Evolutionary conservation across 2,797 vertebrate species (phyloP).

Genomic region (Tokudaia muenninki): DNA sequence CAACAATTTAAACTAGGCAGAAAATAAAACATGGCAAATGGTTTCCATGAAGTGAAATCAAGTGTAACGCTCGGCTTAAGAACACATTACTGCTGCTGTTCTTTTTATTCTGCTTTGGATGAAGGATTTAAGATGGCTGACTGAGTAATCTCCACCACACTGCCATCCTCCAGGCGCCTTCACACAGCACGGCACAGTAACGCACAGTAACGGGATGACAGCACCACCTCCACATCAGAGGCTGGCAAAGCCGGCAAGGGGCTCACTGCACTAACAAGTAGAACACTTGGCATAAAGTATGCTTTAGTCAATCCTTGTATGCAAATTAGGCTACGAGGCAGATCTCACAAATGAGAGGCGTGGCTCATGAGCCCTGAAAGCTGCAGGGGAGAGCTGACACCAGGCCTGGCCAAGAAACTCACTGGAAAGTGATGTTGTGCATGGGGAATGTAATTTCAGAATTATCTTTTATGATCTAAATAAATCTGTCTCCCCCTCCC

Average conservation of each 20-base stretch:
- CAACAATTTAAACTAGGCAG: slow-evolving; percentile 78
- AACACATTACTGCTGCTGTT: slow-evolving; percentile 17
- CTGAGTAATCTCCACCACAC: not conserved
- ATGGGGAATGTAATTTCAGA: slow-evolving; percentile 78
- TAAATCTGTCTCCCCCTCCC: slow-evolving; percentile 85
- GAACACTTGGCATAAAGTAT: not conserved
- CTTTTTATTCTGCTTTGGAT: not conserved
- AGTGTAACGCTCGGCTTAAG: not conserved
- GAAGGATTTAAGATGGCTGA: not conserved
- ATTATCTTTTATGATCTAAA: slow-evolving; percentile 38
- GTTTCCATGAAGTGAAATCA: slow-evolving; percentile 49
- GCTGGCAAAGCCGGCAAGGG: not conserved
- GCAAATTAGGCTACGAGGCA: slow-evolving; percentile 5
- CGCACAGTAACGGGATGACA: too few species aligned
- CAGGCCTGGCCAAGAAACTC: slow-evolving; percentile 58
- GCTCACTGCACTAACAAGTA: not conserved
- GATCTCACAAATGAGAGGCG: slow-evolving; percentile 23
- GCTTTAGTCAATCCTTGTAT: not conserved
- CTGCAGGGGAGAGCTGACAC: slow-evolving; percentile 28
- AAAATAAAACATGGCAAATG: slow-evolving; percentile 63
- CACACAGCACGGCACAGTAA: too few species aligned
- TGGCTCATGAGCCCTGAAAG: slow-evolving; percentile 49
- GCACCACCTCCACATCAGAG: not conserved
- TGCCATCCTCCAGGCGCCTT: not conserved
- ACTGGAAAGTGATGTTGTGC: not conserved